Conservation (phyloP, 2,888 invertebrate species). For the Zelleria hepariella region DNA sequence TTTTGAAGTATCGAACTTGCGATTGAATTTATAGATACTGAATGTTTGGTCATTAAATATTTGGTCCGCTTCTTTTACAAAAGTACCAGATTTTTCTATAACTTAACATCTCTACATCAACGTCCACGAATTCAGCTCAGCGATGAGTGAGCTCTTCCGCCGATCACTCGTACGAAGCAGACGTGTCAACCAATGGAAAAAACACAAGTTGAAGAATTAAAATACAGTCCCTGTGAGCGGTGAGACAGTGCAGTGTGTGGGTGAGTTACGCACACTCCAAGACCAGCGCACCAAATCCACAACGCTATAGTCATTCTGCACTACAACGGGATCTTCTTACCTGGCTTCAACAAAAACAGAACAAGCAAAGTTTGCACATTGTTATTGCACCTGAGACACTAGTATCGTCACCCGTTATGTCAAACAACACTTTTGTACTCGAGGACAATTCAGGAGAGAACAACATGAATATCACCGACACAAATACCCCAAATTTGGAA, state of each 20-base stretch:
- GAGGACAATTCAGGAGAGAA: neutral
- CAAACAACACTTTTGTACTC: neutral
- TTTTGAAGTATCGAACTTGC: too few species aligned
- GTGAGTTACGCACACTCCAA: neutral
- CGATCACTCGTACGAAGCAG: too few species aligned
- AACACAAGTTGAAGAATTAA: too few species aligned
- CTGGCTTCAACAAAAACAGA: neutral
- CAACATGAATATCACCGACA: neutral
- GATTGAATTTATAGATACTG: neutral
- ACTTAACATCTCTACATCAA: too few species aligned
- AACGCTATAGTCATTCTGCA: too few species aligned
- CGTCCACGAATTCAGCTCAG: too few species aligned
- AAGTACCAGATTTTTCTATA: neutral
- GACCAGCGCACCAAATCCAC: too few species aligned
- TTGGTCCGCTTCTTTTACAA: neutral
- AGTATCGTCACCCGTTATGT: neutral
- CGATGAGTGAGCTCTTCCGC: too few species aligned
- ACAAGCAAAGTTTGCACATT: neutral
- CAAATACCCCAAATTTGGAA: neutral
- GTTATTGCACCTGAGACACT: too few species aligned
- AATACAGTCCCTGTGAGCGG: neutral
- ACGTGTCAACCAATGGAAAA: too few species aligned
- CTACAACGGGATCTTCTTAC: too few species aligned
- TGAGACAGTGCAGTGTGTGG: neutral
- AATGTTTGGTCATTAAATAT: neutral